phyloP scores from a whole-genome alignment of 2,113 vertebrate species.

The Chloropsis cyanopogon region DNA sequence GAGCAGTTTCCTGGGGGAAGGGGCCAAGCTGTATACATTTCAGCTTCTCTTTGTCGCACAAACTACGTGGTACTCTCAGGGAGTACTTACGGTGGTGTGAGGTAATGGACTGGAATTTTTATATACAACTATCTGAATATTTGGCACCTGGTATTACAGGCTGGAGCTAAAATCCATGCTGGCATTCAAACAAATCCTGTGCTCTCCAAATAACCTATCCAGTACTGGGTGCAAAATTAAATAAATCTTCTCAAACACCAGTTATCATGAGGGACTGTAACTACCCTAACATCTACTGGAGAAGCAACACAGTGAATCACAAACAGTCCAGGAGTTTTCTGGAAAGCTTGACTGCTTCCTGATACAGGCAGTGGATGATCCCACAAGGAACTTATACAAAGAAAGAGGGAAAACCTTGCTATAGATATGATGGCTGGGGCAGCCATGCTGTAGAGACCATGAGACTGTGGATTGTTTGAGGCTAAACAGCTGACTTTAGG shows the following conservation, averaged over 20 bases:
- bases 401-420: neutral
- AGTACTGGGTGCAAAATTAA: neutral
- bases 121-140: neutral
- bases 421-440: rapidly evolving
- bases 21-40: neutral
- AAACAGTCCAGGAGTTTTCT: neutral
- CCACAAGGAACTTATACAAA: neutral
- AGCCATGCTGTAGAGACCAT: neutral
- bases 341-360: neutral
- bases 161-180: neutral
- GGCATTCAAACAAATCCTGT: neutral
- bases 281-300: neutral
- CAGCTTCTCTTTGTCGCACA: conserved; percentile 42
- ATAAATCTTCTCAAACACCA: neutral
- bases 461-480: neutral
- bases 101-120: neutral
- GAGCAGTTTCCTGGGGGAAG: conserved; percentile 18
- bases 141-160: neutral
- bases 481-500: neutral
- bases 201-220: neutral
- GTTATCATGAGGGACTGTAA: neutral
- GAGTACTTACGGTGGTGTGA: neutral
- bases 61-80: neutral
- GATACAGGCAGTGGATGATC: neutral
- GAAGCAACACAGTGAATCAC: neutral